Evolutionary conservation across 2,888 invertebrate genomes (phyloP), one percentile per base, ranked within the genome.

Genomic region (Anoplius nigerrimus): DNA sequence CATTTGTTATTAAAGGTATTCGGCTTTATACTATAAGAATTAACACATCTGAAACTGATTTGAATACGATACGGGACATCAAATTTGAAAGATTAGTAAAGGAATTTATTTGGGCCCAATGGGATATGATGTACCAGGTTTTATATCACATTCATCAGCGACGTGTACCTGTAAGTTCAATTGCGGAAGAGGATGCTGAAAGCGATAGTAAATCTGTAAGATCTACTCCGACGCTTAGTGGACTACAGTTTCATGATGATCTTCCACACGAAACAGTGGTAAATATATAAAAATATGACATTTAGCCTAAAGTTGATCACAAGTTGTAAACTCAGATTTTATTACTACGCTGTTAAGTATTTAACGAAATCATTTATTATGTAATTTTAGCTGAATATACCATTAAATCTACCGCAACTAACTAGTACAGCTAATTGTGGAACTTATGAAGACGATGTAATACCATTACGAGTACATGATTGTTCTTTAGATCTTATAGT

Each of bases 261-360:
- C 90, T 95, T 80, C 96, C 96, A 0, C 95, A 95, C 75, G 96
- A 96, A 88, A 95, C 96, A 73, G 96, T 96, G 88, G 95, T 95
- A 90, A 86, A 92, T 90, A 69, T 69, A 54, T 61, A 51, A 43
- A 13, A 11, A 24, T 6, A 24, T 24, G 6, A 24, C 16, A 45
- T 43, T 59, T 3, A 11, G 43, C 42, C 58, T n/a, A 8, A 16
- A 59, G 1, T 24, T 11, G 15, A 42, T 59, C 24, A n/a, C 13
- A 21, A 46, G 59, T 42, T 2, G 21, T n/a, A n/a, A n/a, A n/a
- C n/a, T 56, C 21, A 5, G 34, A 34, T 34, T 34, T 34, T 34
- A 13, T 34, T 34, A 34, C 1, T 34, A n/a, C n/a, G n/a, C n/a
- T n/a, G n/a, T n/a, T n/a, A n/a, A n/a, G n/a, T n/a, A n/a, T n/a